Base-by-base conservation (phyloP, 2,888 invertebrate species). In the Stomorhina lunata region DNA sequence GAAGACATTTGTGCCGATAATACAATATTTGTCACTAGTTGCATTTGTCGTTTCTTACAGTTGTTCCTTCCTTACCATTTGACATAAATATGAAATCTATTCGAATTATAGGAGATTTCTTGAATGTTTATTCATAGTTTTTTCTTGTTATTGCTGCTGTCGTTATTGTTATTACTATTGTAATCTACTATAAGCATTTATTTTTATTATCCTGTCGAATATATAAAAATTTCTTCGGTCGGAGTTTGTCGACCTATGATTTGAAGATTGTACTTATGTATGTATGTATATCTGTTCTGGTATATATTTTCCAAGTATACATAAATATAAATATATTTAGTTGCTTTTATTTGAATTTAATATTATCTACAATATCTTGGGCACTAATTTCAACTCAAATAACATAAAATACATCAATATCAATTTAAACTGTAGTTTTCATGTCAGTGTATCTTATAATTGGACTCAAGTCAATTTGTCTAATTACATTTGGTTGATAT, bases 1-100 rank as follows among this genome's bases (percentile, higher is more conserved):
- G 4, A 17, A 65, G 71, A 48, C 65, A 72, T 65, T 79, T 59
- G 63, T 57, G 53, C 53, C 77, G 27, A 69, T 69, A 69, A 77
- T n/a, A n/a, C n/a, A n/a, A n/a, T 69, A 63, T 66, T 40, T 59
- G 59, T 72, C 59, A 79, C 79, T 59, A 66, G 72, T 79, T 79
- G 72, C 72, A 34, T 59, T 22, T 50, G 48, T 17, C 48, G 17
- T 59, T 50, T 37, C 34, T 45, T 34, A 22, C n/a, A 22, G 17
- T 32, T 10, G n/a, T 66, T 2, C 10, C 43, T 15, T 6, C 34
- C 17, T 17, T 34, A n/a, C n/a, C n/a, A 34, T 20, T 22, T 9
- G 7, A 65, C 9, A 12, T 48, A 7, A 37, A 37, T 27, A 22
- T 22, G 17, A 17, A 29, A 20, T 45, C 17, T 32, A 10, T 9